phyloP scores from a whole-genome alignment of 2,113 vertebrate genomes.

The Colaptes auratus region DNA sequence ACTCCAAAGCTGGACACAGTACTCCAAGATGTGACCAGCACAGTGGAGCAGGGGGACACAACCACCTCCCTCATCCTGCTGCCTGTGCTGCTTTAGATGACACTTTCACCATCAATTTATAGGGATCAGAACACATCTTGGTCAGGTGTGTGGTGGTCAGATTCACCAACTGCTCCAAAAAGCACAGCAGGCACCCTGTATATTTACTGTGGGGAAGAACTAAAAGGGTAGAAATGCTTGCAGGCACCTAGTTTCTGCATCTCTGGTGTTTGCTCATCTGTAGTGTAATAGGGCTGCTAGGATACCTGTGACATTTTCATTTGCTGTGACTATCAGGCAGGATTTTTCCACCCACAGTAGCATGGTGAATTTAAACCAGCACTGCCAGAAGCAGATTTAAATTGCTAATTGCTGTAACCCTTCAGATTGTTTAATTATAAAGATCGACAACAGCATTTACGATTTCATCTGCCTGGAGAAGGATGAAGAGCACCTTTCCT shows the following conservation, averaged over 20 bases:
- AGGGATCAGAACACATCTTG: background rate
- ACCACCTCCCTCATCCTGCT: no score
- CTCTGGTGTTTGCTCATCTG: background rate
- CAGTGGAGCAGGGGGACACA: no score
- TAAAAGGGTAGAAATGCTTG: background rate
- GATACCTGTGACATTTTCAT: constrained; percentile 1
- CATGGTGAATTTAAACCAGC: background rate
- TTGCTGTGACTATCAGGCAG: background rate
- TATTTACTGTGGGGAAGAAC: background rate
- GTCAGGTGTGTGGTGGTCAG: background rate
- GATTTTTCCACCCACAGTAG: background rate
- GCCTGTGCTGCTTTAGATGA: no score
- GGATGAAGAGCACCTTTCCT: background rate
- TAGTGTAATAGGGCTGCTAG: background rate
- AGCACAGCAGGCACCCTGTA: background rate
- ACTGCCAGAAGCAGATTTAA: background rate
- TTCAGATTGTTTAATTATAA: constrained; percentile 2
- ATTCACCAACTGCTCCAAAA: background rate
- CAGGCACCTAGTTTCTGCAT: background rate
- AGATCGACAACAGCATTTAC: background rate
- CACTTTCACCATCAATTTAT: background rate
- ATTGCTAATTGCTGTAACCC: background rate
- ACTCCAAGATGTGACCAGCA: no score
- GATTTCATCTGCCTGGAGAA: background rate
- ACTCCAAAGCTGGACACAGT: no score